A percentile compares a stretch with the other conserved stretches of the same genome.
phyloP scores from a whole-genome alignment of 2,113 vertebrate species.

The Chaenocephalus aceratus region DNA sequence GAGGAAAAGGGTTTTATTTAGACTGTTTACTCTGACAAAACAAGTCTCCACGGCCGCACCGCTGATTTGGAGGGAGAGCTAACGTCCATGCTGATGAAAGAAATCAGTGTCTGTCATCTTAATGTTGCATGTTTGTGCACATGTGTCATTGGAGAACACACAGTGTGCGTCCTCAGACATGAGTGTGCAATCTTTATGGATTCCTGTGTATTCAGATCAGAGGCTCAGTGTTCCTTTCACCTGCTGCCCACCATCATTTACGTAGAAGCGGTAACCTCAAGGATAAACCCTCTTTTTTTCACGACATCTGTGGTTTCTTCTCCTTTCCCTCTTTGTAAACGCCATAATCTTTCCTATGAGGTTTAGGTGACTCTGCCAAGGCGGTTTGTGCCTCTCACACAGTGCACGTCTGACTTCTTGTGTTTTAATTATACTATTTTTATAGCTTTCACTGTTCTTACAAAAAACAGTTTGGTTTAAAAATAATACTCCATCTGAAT shows the following conservation, averaged over 20 bases:
- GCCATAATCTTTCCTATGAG: slow-evolving; percentile 66
- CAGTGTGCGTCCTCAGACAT: slow-evolving; percentile 13
- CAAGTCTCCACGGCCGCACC: slow-evolving; percentile 8
- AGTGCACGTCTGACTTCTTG: slow-evolving; percentile 51
- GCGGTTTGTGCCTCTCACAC: slow-evolving; percentile 44
- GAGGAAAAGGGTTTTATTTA: slow-evolving; percentile 71
- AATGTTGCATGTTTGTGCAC: slow-evolving; percentile 38
- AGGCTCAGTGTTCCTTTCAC: slow-evolving; percentile 62
- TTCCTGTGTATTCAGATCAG: slow-evolving; percentile 28
- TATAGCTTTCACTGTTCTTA: slow-evolving; percentile 41
- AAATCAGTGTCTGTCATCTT: slow-evolving; percentile 40
- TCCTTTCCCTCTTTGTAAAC: slow-evolving; percentile 74
- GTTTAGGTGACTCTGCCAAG: slow-evolving; percentile 57
- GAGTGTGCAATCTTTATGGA: slow-evolving; percentile 8
- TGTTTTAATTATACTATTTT: slow-evolving; percentile 63
- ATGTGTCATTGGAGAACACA: slow-evolving; percentile 33
- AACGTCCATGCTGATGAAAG: slow-evolving; percentile 63
- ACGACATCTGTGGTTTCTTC: slow-evolving; percentile 68
- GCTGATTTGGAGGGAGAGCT: slow-evolving; percentile 52
- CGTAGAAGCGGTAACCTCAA: slow-evolving; percentile 67
- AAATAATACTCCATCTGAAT: slow-evolving; percentile 44
- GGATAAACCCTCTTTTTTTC: slow-evolving; percentile 68
- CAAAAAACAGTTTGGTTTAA: not conserved
- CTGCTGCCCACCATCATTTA: slow-evolving; percentile 57
- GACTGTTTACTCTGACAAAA: slow-evolving; percentile 60